These are phyloP conservation scores for Ylistrum balloti DNA, from an alignment of 1,140 invertebrate species.

Conservation along the genomic window DNA sequence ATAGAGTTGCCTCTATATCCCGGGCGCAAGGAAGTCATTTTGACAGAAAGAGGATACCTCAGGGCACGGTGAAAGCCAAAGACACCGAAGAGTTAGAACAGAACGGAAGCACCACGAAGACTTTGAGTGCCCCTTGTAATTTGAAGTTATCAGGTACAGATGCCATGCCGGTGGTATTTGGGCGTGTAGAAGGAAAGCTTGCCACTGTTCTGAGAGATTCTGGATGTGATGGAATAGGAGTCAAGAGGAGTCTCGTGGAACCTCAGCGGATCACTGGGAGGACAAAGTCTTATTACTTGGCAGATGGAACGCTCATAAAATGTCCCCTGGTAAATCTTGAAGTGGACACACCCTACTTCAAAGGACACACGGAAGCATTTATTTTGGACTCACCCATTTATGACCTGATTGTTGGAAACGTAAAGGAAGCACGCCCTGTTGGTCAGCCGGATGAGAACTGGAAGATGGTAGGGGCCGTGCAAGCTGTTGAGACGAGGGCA, in stretches of 20 bases:
- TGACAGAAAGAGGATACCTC: no score
- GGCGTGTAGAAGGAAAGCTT: constrained; percentile 41
- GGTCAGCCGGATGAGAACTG: no score
- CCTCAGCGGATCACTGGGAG: constrained; percentile 31
- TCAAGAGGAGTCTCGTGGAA: constrained; percentile 47
- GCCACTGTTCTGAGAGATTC: constrained; percentile 58
- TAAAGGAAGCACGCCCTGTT: no score
- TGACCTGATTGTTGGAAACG: no score
- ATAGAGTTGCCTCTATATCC: no score
- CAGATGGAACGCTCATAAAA: constrained; percentile 52
- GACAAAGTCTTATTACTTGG: constrained; percentile 48
- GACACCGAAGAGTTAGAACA: no score
- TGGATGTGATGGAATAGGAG: constrained; percentile 62
- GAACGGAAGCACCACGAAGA: not conserved
- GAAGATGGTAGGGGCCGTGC: no score
- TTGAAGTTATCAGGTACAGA: not conserved
- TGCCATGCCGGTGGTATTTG: constrained; percentile 46
- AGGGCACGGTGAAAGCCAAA: no score
- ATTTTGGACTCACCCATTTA: no score
- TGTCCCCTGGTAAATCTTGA: no score
- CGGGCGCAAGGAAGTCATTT: no score
- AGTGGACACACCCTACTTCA: constrained; percentile 53
- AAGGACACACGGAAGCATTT: not conserved
- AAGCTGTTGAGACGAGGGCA: no score
- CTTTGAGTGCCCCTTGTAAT: not conserved